phyloP scores from a whole-genome alignment of 2,113 vertebrate genomes.

The Ceratotherium simum region DNA sequence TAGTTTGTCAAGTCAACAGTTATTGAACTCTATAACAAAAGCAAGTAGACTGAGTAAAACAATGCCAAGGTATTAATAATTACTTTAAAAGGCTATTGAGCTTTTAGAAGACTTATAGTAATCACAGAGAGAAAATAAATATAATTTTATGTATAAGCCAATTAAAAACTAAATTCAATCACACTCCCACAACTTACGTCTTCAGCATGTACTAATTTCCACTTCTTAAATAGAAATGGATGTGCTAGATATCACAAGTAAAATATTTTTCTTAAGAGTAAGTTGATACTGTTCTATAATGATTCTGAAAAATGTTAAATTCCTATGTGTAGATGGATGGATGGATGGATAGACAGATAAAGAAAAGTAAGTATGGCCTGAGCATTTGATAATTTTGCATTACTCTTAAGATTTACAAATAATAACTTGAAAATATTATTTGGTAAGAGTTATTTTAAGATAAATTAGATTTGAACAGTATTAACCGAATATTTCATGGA shows the following conservation, averaged over 20 bases:
- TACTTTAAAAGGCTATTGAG: neutral
- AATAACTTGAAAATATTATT: neutral
- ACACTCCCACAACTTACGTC: neutral
- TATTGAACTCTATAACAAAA: neutral
- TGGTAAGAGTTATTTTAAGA: neutral
- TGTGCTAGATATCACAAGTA: neutral
- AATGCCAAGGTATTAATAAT: neutral
- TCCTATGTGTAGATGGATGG: neutral
- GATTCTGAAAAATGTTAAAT: neutral
- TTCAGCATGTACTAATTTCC: neutral
- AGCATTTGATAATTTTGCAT: neutral
- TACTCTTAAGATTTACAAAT: neutral
- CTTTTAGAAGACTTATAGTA: neutral
- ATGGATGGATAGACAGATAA: neutral
- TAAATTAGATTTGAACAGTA: neutral
- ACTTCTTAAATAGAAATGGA: neutral
- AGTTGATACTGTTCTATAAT: neutral
- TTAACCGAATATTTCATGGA: neutral
- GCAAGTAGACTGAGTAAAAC: neutral
- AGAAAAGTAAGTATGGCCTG: neutral
- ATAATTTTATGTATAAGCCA: neutral
- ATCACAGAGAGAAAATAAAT: neutral
- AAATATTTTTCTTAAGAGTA: neutral
- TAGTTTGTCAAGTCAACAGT: neutral
- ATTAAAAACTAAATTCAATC: slow-evolving; percentile 6